Conservation (phyloP, 2,888 invertebrate genomes). For the Cephus sareptanus region DNA sequence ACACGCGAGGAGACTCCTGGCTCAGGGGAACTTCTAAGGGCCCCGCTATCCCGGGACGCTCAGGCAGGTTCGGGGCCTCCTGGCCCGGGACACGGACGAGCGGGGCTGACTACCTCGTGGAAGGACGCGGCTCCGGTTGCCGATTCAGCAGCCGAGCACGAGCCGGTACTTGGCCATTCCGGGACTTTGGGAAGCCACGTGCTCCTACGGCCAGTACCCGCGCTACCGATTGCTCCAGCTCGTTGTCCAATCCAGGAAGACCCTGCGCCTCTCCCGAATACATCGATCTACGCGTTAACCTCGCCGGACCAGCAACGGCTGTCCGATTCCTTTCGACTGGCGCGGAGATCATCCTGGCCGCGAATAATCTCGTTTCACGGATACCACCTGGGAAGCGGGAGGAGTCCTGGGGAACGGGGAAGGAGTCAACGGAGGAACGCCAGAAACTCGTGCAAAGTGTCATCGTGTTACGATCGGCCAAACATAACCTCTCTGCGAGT, state of each 20-base stretch:
- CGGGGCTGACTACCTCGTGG: conserved; percentile 51
- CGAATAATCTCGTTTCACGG: background rate
- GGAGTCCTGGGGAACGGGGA: background rate
- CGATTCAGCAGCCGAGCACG: conserved; percentile 2
- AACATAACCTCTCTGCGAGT: background rate
- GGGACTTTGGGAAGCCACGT: background rate
- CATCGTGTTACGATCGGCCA: background rate
- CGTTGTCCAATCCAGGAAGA: background rate
- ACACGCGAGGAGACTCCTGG: conserved; percentile 30
- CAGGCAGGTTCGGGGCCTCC: conserved; percentile 46
- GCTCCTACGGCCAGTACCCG: background rate
- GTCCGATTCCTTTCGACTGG: background rate
- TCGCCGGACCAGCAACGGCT: background rate
- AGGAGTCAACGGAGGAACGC: background rate
- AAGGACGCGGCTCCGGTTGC: conserved; percentile 28
- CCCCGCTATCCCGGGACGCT: conserved; percentile 51
- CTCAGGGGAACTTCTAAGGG: conserved; percentile 57
- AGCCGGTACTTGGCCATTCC: background rate
- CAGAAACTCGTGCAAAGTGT: background rate
- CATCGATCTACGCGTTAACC: background rate
- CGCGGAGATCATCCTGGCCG: background rate
- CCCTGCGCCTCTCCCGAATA: background rate
- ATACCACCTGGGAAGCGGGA: background rate
- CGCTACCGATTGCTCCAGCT: background rate
- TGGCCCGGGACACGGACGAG: conserved; percentile 52